Base-by-base conservation (phyloP, 2,113 vertebrate species). In the Peromyscus polionotus region DNA sequence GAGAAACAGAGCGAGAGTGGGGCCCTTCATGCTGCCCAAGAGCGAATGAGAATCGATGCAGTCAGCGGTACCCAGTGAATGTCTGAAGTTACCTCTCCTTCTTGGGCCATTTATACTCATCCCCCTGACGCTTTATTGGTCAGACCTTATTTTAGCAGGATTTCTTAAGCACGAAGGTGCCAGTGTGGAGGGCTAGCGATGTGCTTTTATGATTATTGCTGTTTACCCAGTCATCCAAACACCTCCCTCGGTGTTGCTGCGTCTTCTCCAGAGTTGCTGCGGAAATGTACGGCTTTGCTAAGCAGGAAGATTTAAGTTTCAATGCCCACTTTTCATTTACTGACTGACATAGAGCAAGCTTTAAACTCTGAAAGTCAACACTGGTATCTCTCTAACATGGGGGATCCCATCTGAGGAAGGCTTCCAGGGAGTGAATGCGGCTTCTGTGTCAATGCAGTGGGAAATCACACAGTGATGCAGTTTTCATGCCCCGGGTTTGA, bases 51-150 rank as follows among this genome's bases (percentile, higher is more conserved):
- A 9, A n/a, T 8, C 28, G 61, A 79, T 22, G 16, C 1, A 1
- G 51, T 54, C 79, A 67, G 16, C 80, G 20, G 0, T 0, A 91
- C 6, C 2, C 67, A 67, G 48, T 13, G 0, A 5, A 7, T 79
- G 24, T 96, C n/a, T 28, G 85, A 93, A 88, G 93, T 7, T 5
- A 16, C 3, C 12, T 87, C 87, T 1, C 70, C 20, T 11, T 1
- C 13, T n/a, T 1, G n/a, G 24, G 86, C 39, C 93, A 11, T 99
- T 98, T 99, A 98, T 99, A 98, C 1, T 0, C 4, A 0, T 0
- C 19, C 42, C 22, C 63, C 2, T 0, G 94, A 12, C 7, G 68
- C 95, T 95, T 90, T 54, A 4, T 97, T 90, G 98, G 76, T 57
- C n/a, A 91, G n/a, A 13, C 20, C 75, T 88, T 3, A 0, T 54